Percentiles rank a stretch among this genome's conserved stretches.
These are phyloP conservation scores for Pipistrellus nathusii DNA, from an alignment of 2,797 vertebrate species.

Conservation along the genomic window DNA sequence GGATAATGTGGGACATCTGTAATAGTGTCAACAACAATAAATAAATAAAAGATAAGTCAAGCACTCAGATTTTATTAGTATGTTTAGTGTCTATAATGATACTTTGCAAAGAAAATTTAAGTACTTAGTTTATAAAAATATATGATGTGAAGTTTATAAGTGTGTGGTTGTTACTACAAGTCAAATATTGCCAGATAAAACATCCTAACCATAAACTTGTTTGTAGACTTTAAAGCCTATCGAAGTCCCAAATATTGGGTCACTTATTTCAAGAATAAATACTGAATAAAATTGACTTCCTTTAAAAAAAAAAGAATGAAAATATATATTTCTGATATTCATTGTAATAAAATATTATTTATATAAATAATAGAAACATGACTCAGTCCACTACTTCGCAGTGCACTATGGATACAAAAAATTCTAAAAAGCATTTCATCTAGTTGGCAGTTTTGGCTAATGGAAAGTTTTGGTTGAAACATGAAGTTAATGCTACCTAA, in stretches of 20 bases:
- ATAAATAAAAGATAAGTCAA: background rate
- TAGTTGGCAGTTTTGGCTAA: background rate
- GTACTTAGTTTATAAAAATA: constrained; percentile 40
- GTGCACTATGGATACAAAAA: background rate
- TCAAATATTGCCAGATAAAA: background rate
- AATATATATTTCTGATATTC: background rate
- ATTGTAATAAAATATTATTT: constrained; percentile 34
- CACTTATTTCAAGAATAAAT: constrained; percentile 49
- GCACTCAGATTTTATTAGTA: constrained; percentile 17
- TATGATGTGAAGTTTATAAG: background rate
- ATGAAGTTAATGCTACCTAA: background rate
- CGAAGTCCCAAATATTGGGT: background rate
- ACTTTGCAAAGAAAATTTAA: background rate
- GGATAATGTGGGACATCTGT: background rate
- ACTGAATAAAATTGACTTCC: constrained; percentile 33
- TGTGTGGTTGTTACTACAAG: background rate
- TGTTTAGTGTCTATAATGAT: background rate
- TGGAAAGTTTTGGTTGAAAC: background rate
- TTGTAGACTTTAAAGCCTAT: background rate
- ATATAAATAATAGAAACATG: constrained; percentile 1
- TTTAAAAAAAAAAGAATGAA: background rate
- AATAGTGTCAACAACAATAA: background rate
- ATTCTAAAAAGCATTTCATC: background rate
- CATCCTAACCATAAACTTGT: background rate
- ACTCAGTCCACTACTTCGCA: background rate